Conservation (phyloP, 2,113 vertebrate species). For the Nymphicus hollandicus region DNA sequence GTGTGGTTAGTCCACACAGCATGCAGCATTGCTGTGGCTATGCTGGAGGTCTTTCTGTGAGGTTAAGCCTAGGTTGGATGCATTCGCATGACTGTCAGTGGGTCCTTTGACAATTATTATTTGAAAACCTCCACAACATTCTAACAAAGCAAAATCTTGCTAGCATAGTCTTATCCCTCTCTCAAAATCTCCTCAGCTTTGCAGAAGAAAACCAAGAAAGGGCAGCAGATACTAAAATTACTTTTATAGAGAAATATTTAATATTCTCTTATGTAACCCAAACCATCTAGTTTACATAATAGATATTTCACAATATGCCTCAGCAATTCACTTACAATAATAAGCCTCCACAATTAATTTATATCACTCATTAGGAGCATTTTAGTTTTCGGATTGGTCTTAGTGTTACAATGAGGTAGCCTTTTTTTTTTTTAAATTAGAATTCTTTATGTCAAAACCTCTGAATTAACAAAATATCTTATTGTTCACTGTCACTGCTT, state of each 20-base stretch:
- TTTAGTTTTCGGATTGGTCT: not conserved
- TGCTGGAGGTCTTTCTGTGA: not conserved
- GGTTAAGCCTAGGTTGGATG: not conserved
- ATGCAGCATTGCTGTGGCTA: not conserved
- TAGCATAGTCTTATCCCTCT: not conserved
- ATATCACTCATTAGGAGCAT: not conserved
- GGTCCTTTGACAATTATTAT: not conserved
- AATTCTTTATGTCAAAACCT: not conserved
- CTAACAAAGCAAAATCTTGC: not conserved
- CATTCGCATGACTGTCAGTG: not conserved
- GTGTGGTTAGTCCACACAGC: not conserved
- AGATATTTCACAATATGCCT: not conserved
- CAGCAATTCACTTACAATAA: not conserved
- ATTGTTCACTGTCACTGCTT: not conserved
- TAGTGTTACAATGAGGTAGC: not conserved
- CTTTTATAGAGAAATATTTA: not conserved
- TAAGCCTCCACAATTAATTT: not conserved
- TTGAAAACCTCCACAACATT: not conserved
- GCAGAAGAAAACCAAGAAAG: not conserved
- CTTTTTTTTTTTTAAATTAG: not conserved
- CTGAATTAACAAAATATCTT: not conserved
- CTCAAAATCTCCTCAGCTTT: not conserved
- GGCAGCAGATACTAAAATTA: not conserved
- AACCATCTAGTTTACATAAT: not conserved
- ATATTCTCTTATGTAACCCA: not conserved